A percentile compares a stretch with the other conserved stretches of the same genome.
phyloP scores from a whole-genome alignment of 2,113 vertebrate genomes.

The Bettongia penicillata region DNA sequence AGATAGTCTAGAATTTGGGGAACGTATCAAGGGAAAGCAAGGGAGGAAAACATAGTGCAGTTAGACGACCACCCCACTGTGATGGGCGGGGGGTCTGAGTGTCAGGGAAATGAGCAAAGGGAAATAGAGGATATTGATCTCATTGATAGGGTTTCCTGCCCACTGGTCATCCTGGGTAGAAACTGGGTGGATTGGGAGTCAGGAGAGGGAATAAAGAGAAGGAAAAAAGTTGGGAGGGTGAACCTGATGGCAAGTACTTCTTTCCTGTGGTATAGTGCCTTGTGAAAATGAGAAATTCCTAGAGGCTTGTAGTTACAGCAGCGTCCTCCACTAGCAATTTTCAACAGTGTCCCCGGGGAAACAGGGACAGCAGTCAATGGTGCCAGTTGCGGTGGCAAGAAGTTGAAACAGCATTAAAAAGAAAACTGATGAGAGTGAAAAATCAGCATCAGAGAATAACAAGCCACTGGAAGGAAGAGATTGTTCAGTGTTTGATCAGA shows the following conservation, averaged over 20 bases:
- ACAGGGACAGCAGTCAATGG: background rate
- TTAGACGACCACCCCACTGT: background rate
- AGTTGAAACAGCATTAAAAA: background rate
- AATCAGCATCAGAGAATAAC: background rate
- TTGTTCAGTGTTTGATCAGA: background rate
- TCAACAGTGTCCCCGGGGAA: background rate
- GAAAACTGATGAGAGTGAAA: background rate
- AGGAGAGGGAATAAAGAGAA: background rate
- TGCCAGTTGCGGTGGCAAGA: background rate
- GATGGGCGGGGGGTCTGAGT: background rate
- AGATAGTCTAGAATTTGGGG: background rate
- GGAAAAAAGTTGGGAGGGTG: background rate
- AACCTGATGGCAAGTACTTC: background rate
- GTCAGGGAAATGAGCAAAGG: background rate
- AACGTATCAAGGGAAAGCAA: background rate
- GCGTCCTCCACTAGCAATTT: background rate
- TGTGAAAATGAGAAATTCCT: background rate
- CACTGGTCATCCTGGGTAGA: background rate
- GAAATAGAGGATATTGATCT: background rate
- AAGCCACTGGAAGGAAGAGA: too few relatives aligned
- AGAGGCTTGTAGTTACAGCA: background rate
- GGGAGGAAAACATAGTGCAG: background rate
- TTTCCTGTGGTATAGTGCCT: background rate
- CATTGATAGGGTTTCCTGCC: background rate
- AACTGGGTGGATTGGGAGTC: background rate